A percentile compares a stretch with the other conserved stretches of the same genome.
Conservation (phyloP, 2,888 invertebrate species). For the Agriopis aurantiaria region DNA sequence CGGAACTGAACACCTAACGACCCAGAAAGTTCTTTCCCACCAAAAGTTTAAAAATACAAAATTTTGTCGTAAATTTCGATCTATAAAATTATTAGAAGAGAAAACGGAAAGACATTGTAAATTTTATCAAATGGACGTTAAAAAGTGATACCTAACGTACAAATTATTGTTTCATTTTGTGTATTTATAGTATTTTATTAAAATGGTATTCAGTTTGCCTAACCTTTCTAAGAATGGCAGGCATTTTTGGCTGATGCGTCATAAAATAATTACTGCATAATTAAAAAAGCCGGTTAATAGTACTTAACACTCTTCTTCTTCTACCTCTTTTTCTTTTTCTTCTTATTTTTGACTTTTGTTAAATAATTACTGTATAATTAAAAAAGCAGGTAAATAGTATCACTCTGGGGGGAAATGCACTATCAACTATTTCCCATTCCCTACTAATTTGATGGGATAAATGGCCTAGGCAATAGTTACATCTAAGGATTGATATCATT, state of each 20-base stretch:
- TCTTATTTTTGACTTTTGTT: too few species aligned
- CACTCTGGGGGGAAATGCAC: too few species aligned
- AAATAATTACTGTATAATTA: too few species aligned
- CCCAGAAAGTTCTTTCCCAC: constrained; percentile 19
- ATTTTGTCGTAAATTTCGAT: constrained; percentile 27
- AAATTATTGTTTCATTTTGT: not conserved
- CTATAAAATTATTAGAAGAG: constrained; percentile 30
- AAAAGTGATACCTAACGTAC: not conserved
- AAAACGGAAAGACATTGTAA: constrained; percentile 39
- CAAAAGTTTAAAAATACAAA: constrained; percentile 32
- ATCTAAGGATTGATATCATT: too few species aligned
- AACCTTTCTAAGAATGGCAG: not conserved
- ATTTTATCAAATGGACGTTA: constrained; percentile 32
- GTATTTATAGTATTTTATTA: not conserved
- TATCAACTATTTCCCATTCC: too few species aligned
- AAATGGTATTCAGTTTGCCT: not conserved
- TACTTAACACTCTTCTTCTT: too few species aligned
- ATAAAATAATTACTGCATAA: too few species aligned
- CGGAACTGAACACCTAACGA: constrained; percentile 27
- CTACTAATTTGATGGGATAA: too few species aligned
- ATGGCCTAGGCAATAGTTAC: too few species aligned
- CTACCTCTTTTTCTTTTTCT: too few species aligned
- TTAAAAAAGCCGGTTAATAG: too few species aligned
- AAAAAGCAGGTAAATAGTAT: too few species aligned
- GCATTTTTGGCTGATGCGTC: not conserved